A percentile compares a stretch with the other conserved stretches of the same genome.
Conservation (phyloP, 1,140 invertebrate species). For the Sinella curviseta region DNA sequence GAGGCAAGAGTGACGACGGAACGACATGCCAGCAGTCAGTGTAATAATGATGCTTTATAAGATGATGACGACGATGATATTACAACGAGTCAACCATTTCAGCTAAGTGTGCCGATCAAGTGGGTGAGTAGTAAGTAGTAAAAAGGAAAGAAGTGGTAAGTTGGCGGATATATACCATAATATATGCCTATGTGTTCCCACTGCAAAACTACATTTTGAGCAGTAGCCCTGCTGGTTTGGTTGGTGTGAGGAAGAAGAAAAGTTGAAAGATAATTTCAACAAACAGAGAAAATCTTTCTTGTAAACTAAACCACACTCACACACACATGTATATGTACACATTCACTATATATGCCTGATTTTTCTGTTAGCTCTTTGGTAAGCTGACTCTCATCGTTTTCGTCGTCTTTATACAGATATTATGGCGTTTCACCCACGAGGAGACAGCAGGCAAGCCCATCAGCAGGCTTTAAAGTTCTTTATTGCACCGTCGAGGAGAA, state of each 20-base stretch:
- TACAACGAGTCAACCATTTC: slow-evolving; percentile 10
- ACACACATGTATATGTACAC: too few species aligned
- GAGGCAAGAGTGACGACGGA: neutral
- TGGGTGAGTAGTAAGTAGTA: neutral
- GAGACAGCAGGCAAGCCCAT: slow-evolving; percentile 3
- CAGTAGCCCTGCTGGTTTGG: too few species aligned
- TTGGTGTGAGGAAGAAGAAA: neutral
- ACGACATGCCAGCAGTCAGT: too few species aligned
- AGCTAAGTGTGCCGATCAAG: slow-evolving; percentile 14
- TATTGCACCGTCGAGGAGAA: slow-evolving; percentile 8
- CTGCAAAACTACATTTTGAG: too few species aligned
- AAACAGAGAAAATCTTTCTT: neutral
- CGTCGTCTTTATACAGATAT: neutral
- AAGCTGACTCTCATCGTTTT: neutral
- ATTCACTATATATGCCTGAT: too few species aligned
- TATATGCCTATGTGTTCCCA: too few species aligned
- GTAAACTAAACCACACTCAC: too few species aligned
- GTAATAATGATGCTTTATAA: too few species aligned
- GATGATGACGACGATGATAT: too few species aligned
- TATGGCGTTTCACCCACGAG: neutral
- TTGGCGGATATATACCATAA: too few species aligned
- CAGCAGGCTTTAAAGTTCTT: slow-evolving; percentile 9
- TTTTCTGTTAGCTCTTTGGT: too few species aligned
- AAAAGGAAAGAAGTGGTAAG: neutral
- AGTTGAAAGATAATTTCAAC: neutral